These are phyloP conservation scores for Dolichomitus sp. DNA, from an alignment of 2,888 invertebrate species.

Conservation along the genomic window DNA sequence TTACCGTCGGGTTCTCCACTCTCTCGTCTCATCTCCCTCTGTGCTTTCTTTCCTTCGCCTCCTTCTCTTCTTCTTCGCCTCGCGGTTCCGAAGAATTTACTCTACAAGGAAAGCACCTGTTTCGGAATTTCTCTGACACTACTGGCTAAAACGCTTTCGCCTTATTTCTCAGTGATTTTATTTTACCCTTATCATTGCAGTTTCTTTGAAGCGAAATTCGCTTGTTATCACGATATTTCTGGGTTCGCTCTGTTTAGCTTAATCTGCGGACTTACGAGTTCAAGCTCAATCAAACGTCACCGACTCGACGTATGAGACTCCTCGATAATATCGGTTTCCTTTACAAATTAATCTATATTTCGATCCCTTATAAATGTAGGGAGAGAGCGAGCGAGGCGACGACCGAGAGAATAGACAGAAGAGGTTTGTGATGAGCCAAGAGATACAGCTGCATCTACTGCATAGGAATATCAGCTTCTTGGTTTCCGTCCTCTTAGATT, in stretches of 20 bases:
- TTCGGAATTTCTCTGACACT: slow-evolving; percentile 15
- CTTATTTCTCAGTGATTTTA: slow-evolving; percentile 3
- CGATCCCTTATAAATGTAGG: not conserved
- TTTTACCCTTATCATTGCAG: not conserved
- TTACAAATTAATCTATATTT: not conserved
- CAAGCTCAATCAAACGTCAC: not conserved
- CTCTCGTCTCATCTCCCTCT: not conserved
- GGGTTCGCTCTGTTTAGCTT: not conserved
- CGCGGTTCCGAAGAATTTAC: slow-evolving; percentile 41
- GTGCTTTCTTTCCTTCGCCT: not conserved
- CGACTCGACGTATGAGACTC: not conserved
- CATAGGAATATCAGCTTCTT: not conserved
- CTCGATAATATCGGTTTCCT: not conserved
- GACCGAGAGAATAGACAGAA: not conserved
- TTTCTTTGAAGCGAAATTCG: not conserved
- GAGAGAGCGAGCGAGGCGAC: not conserved
- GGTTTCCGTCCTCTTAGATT: not conserved
- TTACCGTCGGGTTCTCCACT: slow-evolving; percentile 27
- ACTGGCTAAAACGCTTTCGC: not conserved
- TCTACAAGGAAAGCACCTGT: slow-evolving; percentile 21
- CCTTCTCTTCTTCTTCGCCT: not conserved
- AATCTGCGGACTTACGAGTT: not conserved
- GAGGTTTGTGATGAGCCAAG: not conserved
- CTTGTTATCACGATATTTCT: not conserved
- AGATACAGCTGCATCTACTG: no score